Conservation (phyloP, 2,113 vertebrate genomes). For the Lamprologus sp. region DNA sequence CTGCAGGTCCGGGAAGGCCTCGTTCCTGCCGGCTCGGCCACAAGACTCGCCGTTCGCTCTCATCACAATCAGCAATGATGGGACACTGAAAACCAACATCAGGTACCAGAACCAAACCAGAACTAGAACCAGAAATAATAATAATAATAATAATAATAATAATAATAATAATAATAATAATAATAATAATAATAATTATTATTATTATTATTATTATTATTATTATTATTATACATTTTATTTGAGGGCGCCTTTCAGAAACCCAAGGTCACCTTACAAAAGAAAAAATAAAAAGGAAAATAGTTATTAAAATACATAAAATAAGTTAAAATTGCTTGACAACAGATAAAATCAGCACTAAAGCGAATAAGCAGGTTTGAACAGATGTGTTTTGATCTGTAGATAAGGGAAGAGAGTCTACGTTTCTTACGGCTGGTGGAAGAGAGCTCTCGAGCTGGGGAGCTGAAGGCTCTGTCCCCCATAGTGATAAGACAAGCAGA, state of each 20-base stretch:
- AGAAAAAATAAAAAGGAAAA: not conserved
- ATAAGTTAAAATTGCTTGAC: not conserved
- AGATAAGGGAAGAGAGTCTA: not conserved
- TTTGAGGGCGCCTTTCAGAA: not conserved
- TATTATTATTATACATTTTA: too few species aligned
- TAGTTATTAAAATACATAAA: not conserved
- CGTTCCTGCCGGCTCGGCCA: conserved; percentile 2
- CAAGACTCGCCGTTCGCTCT: conserved; percentile 69
- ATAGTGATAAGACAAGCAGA: not conserved
- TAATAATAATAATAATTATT: too few species aligned
- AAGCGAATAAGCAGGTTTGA: not conserved
- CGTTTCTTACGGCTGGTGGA: not conserved
- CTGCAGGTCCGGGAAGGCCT: conserved; percentile 65
- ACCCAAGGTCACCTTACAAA: not conserved
- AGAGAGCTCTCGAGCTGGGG: not conserved
- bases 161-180: too few species aligned
- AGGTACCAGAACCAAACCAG: conserved; percentile 38
- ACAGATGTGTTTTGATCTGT: not conserved
- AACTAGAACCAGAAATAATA: not conserved
- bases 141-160: too few species aligned
- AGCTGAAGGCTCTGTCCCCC: not conserved
- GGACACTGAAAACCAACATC: conserved; percentile 48
- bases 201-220: too few species aligned
- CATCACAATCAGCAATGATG: conserved; percentile 48
- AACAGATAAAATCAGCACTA: not conserved